Conservation (phyloP, 2,113 vertebrate species). For the Galeopterus variegatus region DNA sequence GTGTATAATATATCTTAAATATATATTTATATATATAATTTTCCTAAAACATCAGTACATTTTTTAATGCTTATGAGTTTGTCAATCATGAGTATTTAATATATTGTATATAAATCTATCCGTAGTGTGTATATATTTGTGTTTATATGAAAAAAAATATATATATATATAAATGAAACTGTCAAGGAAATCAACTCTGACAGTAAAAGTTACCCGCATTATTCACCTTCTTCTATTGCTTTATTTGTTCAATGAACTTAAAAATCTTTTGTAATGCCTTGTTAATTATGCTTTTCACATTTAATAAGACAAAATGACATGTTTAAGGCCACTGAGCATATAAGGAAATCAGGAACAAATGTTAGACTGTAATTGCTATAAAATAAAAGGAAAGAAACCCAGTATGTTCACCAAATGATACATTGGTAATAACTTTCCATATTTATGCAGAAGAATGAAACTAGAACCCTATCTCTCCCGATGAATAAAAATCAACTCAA, state of each 20-base stretch:
- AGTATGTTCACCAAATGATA: background rate
- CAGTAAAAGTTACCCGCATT: background rate
- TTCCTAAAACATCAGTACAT: background rate
- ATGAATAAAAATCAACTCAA: too few relatives aligned
- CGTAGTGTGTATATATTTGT: background rate
- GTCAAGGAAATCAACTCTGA: background rate
- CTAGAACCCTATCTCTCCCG: too few relatives aligned
- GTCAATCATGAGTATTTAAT: background rate
- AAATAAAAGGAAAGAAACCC: background rate
- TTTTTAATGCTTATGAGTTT: background rate
- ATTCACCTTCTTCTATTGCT: background rate
- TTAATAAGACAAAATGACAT: conserved; percentile 22
- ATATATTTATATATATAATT: background rate
- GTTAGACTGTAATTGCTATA: background rate
- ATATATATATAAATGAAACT: conserved; percentile 22
- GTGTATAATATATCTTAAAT: background rate
- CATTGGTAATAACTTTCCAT: background rate
- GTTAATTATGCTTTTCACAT: background rate
- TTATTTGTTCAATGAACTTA: background rate
- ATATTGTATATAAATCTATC: background rate
- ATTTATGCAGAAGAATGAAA: background rate
- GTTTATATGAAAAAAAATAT: background rate
- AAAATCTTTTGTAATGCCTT: background rate
- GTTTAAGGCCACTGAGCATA: background rate
- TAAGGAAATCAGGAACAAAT: background rate